Conservation (phyloP, 2,797 vertebrate species). For the Odontamblyopus lacepedii region DNA sequence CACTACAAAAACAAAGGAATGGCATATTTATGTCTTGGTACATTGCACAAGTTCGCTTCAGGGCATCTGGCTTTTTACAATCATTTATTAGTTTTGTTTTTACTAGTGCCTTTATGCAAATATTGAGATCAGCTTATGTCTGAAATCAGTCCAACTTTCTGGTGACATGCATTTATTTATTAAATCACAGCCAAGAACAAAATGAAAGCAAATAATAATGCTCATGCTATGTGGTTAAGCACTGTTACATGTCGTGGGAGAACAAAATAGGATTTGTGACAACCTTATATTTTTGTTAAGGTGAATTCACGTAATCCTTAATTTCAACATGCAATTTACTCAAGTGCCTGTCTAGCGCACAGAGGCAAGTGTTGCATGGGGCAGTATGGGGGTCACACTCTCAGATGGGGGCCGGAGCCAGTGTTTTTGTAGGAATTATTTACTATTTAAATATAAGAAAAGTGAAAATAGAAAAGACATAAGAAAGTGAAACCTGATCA, state of each 20-base stretch:
- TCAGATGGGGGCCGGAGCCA: background rate
- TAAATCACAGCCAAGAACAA: slow-evolving; percentile 3
- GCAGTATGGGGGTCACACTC: background rate
- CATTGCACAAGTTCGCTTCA: slow-evolving; percentile 21
- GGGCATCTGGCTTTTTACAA: slow-evolving; percentile 40
- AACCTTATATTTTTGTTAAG: slow-evolving; percentile 10
- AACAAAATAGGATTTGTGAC: slow-evolving; percentile 15
- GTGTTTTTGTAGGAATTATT: background rate
- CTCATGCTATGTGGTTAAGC: slow-evolving; percentile 24
- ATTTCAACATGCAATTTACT: slow-evolving; percentile 15
- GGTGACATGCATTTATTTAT: slow-evolving; percentile 24
- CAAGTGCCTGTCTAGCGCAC: slow-evolving; percentile 42
- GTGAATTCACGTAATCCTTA: slow-evolving; percentile 14
- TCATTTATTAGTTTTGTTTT: slow-evolving; percentile 40
- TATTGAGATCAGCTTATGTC: slow-evolving; percentile 30
- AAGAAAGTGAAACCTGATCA: background rate
- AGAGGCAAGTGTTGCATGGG: slow-evolving; percentile 19
- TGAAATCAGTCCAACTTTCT: slow-evolving; percentile 5
- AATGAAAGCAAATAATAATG: slow-evolving; percentile 1
- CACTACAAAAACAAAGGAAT: slow-evolving; percentile 1
- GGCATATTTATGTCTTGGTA: background rate
- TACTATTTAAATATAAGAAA: background rate
- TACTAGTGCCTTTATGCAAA: slow-evolving; percentile 61
- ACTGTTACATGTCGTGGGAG: slow-evolving; percentile 21
- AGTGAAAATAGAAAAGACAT: no score